These are phyloP conservation scores for Platycheirus albimanus DNA, from an alignment of 2,888 invertebrate species.

Conservation along the genomic window DNA sequence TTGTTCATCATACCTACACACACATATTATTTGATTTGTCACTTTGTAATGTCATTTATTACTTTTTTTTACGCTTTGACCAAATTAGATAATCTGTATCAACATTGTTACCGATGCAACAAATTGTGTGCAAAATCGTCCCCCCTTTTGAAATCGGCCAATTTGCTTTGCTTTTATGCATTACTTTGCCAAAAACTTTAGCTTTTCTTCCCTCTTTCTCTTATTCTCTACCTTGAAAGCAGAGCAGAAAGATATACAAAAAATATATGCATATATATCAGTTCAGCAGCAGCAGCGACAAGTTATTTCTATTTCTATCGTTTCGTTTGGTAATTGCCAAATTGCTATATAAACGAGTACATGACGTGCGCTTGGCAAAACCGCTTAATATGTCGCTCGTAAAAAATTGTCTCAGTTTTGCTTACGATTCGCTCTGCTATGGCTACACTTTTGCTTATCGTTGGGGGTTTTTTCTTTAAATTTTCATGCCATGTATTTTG, in stretches of 20 bases:
- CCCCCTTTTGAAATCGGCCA: background rate
- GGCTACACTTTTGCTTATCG: background rate
- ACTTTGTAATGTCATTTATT: conserved; percentile 23
- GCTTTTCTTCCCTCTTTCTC: conserved; percentile 12
- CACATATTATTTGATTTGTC: conserved; percentile 33
- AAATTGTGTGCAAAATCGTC: conserved; percentile 8
- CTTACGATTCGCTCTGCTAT: background rate
- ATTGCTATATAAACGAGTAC: conserved; percentile 56
- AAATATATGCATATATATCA: too few species aligned
- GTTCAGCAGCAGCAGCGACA: conserved; percentile 14
- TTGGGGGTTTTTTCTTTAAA: background rate
- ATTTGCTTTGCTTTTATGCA: conserved; percentile 41
- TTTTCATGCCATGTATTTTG: conserved; percentile 16
- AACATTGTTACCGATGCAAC: conserved; percentile 50
- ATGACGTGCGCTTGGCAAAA: conserved; percentile 62
- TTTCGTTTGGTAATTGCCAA: conserved; percentile 62
- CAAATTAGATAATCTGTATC: conserved; percentile 57
- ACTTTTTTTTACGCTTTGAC: conserved; percentile 33
- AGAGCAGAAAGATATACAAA: conserved; percentile 3
- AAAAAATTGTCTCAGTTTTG: conserved; percentile 22
- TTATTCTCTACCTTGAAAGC: conserved; percentile 22
- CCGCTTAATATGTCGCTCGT: conserved; percentile 50
- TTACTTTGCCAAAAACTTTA: conserved; percentile 52
- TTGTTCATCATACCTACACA: conserved; percentile 24
- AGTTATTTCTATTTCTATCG: conserved; percentile 65